Evolutionary conservation across 2,888 invertebrate genomes (phyloP).

Genomic region (Coenonympha glycerion): DNA sequence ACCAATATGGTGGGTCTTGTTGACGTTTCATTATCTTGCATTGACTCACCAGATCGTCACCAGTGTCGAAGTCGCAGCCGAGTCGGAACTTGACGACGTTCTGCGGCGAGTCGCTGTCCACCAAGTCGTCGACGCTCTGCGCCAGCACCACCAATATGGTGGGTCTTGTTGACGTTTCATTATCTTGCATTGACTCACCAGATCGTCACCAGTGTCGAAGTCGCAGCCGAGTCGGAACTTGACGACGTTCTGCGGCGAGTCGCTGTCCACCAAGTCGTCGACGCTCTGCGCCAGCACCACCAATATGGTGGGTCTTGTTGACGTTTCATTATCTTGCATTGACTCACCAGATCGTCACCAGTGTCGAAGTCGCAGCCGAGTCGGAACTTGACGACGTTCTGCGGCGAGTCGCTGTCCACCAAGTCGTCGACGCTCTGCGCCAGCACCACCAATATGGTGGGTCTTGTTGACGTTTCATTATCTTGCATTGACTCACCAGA

Average conservation of each 20-base stretch:
- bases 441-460: conserved; percentile 83
- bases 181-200: conserved; percentile 74
- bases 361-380: conserved; percentile 83
- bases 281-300: conserved; percentile 84
- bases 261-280: conserved; percentile 87
- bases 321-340: too few species aligned
- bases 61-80: conserved; percentile 82
- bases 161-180: conserved; percentile 83
- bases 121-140: conserved; percentile 85
- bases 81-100: conserved; percentile 89
- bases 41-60: conserved; percentile 77
- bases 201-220: conserved; percentile 79
- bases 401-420: conserved; percentile 86
- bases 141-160: conserved; percentile 85
- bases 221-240: conserved; percentile 88
- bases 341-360: conserved; percentile 79
- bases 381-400: conserved; percentile 88
- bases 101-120: conserved; percentile 86
- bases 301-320: conserved; percentile 85
- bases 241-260: conserved; percentile 85
- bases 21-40: conserved; percentile 76
- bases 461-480: conserved; percentile 88
- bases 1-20: conserved; percentile 86
- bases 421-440: conserved; percentile 86
- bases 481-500: conserved; percentile 75